phyloP scores from a whole-genome alignment of 1,140 invertebrate species.

The Physella acuta region DNA sequence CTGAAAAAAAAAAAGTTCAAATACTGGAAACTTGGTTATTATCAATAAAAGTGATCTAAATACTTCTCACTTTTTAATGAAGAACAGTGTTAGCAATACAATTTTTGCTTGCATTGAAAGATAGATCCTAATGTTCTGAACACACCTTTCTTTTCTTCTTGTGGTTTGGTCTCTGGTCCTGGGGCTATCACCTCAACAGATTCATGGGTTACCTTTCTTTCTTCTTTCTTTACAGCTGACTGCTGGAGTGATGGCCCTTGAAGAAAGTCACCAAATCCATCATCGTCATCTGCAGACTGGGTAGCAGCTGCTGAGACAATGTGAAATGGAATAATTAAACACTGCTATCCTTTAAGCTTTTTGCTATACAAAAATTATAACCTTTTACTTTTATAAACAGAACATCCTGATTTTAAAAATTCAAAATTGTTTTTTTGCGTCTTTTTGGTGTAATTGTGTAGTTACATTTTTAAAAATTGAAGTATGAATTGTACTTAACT shows the following conservation, averaged over 20 bases:
- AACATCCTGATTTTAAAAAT: too few relatives aligned
- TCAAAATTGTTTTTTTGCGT: too few relatives aligned
- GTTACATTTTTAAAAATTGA: too few relatives aligned
- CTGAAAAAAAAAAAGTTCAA: constrained; percentile 22
- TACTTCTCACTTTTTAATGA: not conserved
- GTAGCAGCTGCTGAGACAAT: not conserved
- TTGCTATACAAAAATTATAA: too few relatives aligned
- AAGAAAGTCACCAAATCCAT: constrained; percentile 50
- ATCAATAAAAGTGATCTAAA: too few relatives aligned
- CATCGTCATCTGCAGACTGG: constrained; percentile 27
- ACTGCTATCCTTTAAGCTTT: too few relatives aligned
- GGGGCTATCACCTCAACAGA: not conserved
- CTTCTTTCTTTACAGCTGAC: not conserved
- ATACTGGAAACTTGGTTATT: too few relatives aligned
- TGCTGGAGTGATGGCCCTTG: constrained; percentile 34
- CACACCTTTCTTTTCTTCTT: constrained; percentile 32
- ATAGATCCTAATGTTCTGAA: too few relatives aligned
- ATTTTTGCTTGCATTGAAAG: not conserved
- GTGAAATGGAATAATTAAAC: too few relatives aligned
- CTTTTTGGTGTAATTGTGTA: too few relatives aligned
- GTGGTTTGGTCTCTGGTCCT: constrained; percentile 6
- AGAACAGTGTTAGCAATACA: not conserved
- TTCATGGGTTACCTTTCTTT: not conserved
- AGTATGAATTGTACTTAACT: too few relatives aligned
- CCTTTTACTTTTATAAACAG: too few relatives aligned